Conservation (phyloP, 2,888 invertebrate genomes). For the Himalopsyche tibetana region DNA sequence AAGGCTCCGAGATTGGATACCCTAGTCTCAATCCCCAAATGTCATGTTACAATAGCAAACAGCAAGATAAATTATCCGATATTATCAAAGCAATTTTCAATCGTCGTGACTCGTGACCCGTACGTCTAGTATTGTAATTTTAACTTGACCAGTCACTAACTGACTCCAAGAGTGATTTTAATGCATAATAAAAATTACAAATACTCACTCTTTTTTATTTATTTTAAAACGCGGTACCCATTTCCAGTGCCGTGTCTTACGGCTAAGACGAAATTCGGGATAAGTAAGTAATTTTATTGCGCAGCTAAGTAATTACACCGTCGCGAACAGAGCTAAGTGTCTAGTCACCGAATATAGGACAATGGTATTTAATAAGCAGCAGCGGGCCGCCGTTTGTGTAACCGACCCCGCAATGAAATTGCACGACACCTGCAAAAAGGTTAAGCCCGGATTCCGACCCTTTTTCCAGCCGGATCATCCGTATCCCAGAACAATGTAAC, state of each 20-base stretch:
- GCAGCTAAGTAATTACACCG: constrained; percentile 34
- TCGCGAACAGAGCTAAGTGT: constrained; percentile 13
- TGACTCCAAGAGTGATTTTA: too few relatives aligned
- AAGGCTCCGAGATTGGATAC: too few relatives aligned
- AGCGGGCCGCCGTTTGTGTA: constrained; percentile 17
- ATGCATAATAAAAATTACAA: too few relatives aligned
- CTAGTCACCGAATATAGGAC: constrained; percentile 29
- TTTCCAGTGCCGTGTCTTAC: not conserved
- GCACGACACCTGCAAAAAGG: constrained; percentile 59
- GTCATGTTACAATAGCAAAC: too few relatives aligned
- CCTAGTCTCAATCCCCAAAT: too few relatives aligned
- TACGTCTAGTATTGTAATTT: too few relatives aligned
- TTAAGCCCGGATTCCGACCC: constrained; percentile 36
- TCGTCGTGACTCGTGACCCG: too few relatives aligned
- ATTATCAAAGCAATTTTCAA: too few relatives aligned
- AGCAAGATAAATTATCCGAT: too few relatives aligned
- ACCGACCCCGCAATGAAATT: constrained; percentile 47
- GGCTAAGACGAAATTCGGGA: not conserved
- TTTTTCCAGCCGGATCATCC: constrained; percentile 19
- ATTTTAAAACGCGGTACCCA: not conserved
- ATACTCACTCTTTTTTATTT: too few relatives aligned
- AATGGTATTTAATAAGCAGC: constrained; percentile 41
- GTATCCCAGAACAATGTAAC: constrained; percentile 54
- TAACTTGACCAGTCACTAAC: too few relatives aligned
- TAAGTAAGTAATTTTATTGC: constrained; percentile 41